phyloP scores from a whole-genome alignment of 2,888 invertebrate species.

The Acronicta psi region DNA sequence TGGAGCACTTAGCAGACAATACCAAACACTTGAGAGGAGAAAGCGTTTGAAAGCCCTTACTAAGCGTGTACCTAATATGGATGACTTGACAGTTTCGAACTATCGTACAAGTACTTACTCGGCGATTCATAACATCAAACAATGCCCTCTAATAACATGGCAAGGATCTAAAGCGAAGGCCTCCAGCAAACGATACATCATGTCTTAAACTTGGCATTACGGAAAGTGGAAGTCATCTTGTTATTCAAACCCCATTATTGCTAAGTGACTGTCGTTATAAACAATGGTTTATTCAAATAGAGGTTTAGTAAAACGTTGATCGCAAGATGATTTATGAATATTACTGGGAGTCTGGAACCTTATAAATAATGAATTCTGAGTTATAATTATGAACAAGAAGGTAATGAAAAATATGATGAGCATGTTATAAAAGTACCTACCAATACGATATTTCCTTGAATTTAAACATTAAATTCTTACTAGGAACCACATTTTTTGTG shows the following conservation, averaged over 20 bases:
- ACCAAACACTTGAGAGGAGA: constrained; percentile 34
- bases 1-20: constrained; percentile 42
- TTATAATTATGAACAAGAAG: background rate
- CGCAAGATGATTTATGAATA: constrained; percentile 23
- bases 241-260: constrained; percentile 46
- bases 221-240: constrained; percentile 68
- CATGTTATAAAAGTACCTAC: background rate
- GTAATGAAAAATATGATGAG: constrained; percentile 1
- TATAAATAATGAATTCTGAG: constrained; percentile 8
- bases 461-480: background rate
- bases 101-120: constrained; percentile 23
- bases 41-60: constrained; percentile 47
- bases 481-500: constrained; percentile 9
- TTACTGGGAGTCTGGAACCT: constrained; percentile 17
- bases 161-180: constrained; percentile 63
- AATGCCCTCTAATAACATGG: constrained; percentile 72
- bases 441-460: background rate
- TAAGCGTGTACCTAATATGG: constrained; percentile 33
- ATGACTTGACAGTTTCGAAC: constrained; percentile 52
- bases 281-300: constrained; percentile 46
- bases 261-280: constrained; percentile 40
- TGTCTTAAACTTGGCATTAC: constrained; percentile 61
- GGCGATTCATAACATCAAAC: constrained; percentile 60
- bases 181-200: constrained; percentile 63
- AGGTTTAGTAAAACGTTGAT: constrained; percentile 21